These are phyloP conservation scores for Progne subis DNA, from an alignment of 2,113 vertebrate genomes.

Conservation along the genomic window DNA sequence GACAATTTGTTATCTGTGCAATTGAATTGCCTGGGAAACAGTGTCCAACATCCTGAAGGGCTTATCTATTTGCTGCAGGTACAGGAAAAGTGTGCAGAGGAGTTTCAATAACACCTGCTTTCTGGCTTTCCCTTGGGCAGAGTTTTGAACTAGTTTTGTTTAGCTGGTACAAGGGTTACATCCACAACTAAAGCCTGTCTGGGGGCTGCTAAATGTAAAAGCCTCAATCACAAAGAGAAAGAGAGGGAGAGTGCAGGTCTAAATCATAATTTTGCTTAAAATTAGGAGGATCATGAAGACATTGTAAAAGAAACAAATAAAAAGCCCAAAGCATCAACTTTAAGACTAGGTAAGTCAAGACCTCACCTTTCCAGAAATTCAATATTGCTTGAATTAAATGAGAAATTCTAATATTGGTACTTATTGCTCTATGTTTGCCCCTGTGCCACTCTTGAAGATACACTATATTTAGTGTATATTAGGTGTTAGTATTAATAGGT, in stretches of 20 bases:
- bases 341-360: not conserved
- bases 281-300: not conserved
- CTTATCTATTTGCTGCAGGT: not conserved
- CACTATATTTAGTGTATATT: not conserved
- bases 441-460: not conserved
- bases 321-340: not conserved
- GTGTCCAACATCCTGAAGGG: not conserved
- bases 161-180: not conserved
- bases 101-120: not conserved
- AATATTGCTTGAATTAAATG: not conserved
- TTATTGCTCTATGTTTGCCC: not conserved
- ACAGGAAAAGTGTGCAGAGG: not conserved
- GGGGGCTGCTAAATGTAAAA: not conserved
- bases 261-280: not conserved
- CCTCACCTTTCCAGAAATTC: not conserved
- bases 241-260: not conserved
- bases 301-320: not conserved
- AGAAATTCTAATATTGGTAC: not conserved
- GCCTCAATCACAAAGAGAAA: not conserved
- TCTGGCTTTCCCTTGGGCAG: not conserved
- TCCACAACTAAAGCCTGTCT: not conserved
- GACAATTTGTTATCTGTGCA: slow-evolving; percentile 18
- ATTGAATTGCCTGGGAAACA: slow-evolving; percentile 31
- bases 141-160: not conserved
- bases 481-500: not conserved